Conservation (phyloP, 2,797 vertebrate genomes). For the Cyprinella venusta region DNA sequence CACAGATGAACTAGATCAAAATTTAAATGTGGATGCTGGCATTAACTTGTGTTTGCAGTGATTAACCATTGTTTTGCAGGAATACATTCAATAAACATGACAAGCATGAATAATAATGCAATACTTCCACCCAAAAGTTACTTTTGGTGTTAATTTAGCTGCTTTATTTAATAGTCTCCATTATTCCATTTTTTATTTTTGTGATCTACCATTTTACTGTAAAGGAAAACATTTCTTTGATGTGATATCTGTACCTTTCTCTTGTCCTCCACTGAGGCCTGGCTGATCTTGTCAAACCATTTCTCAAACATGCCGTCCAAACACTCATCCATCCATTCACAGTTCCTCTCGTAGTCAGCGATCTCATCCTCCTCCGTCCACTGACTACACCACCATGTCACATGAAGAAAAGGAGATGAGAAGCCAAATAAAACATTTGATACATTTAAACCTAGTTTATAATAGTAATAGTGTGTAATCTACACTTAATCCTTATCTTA, state of each 20-base stretch:
- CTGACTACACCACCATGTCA: slow-evolving; percentile 75
- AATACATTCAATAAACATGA: not conserved
- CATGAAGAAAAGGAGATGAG: not conserved
- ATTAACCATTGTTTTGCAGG: slow-evolving; percentile 9
- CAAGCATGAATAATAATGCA: not conserved
- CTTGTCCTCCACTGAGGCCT: slow-evolving; percentile 89
- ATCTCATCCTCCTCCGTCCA: slow-evolving; percentile 98
- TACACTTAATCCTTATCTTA: too few relatives aligned
- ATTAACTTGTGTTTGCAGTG: slow-evolving; percentile 14
- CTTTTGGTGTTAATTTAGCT: not conserved
- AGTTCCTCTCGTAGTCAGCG: slow-evolving; percentile 93
- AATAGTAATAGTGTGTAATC: too few relatives aligned
- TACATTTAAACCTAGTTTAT: not conserved
- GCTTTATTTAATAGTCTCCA: not conserved
- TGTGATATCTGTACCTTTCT: slow-evolving; percentile 83
- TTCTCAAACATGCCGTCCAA: slow-evolving; percentile 96
- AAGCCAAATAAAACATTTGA: not conserved
- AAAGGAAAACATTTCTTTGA: not conserved
- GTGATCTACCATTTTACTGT: not conserved
- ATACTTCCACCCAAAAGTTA: not conserved
- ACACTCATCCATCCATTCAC: slow-evolving; percentile 98
- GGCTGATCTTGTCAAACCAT: slow-evolving; percentile 96
- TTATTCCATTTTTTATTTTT: not conserved
- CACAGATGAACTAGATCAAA: not conserved
- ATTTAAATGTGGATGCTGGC: not conserved